Evolutionary conservation across 2,797 vertebrate genomes (phyloP), one percentile per base, ranked within the genome.

Genomic region (Pagetopsis macropterus): DNA sequence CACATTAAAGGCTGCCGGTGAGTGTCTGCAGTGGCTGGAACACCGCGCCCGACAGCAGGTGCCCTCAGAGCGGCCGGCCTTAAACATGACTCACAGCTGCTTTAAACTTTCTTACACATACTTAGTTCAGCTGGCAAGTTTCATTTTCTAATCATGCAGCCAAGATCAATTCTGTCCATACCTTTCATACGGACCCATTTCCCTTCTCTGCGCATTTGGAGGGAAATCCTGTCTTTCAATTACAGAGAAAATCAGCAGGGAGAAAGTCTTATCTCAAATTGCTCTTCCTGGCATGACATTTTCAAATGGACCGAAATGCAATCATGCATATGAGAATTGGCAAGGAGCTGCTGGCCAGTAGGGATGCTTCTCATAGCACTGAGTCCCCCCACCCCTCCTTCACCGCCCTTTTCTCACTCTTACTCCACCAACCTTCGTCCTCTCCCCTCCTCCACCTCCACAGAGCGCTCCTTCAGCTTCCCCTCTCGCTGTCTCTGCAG

Each of bases 1-100:
- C 88, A 94, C 90, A 89, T 50, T 65, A 82, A 85, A 82, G 88
- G 65, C 78, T 86, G 75, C 76, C 76, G 75, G 79, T 75, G 76
- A 81, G 81, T 86, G 83, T 77, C 72, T 88, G 86, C 81, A 76
- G 78, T 52, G 84, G 85, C 83, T 79, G 84, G 78, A 88, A 71
- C 68, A 56, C 61, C 69, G 87, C 87, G 70, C 57, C 88, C 60
- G 80, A 76, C 83, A 87, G 80, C 81, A 85, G 89, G 89, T 72
- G 76, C 57, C 79, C 83, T 72, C 76, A 86, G 84, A 89, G 74
- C 65, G 55, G 49, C 81, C 79, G 80, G 74, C 81, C 63, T 79
- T 46, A 19, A 51, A 37, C n/a, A 58, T 15, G 49, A 78, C 59
- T 58, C 27, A 58, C 52, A 15, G 43, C 37, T 48, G 2, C 55